Evolutionary conservation across 2,797 vertebrate species (phyloP), one percentile per base, ranked within the genome.

Genomic region (Acomys russatus): DNA sequence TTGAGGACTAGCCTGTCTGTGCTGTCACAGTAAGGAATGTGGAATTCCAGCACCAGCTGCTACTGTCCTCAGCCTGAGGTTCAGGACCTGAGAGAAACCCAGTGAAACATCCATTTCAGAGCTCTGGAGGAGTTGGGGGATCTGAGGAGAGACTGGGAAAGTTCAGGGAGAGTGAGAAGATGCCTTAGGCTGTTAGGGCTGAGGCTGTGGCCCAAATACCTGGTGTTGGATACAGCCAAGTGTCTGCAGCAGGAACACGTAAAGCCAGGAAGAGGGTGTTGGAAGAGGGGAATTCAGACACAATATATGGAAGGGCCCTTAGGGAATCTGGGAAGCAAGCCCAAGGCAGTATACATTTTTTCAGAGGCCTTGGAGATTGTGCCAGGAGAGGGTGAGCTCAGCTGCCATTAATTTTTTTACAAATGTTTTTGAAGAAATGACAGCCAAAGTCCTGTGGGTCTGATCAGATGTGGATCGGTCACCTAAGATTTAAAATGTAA

Each of bases 211-310:
- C 6, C 18, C 61, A 56, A 68, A 14, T 17, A 15, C 10, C 44
- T 25, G 8, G 54, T 7, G 15, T 0, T 9, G 8, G 22, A 12
- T 7, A 1, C 9, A 9, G n/a, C 79, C 3, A 35, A 1, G 4
- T 59, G 4, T 49, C 28, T 71, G 25, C 38, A 64, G 22, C 64
- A 15, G 22, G 51, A 54, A 3, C 4, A 20, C 17, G 33, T 22
- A 1, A 14, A 49, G 56, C 68, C 49, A 23, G 33, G 12, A 61
- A 25, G 44, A 49, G 33, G 30, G 28, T 5, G 11, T 18, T 33
- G 17, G 4, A 12, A 30, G 49, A 44, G 17, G n/a, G 7, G 14
- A 54, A 33, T 35, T 59, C 56, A 15, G 74, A 30, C 49, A 9
- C 33, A 66, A 6, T 35, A 33, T 33, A 38, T n/a, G 78, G 44